Evolutionary conservation across 1,140 invertebrate genomes (phyloP).

Genomic region (Parapsyche elsis): DNA sequence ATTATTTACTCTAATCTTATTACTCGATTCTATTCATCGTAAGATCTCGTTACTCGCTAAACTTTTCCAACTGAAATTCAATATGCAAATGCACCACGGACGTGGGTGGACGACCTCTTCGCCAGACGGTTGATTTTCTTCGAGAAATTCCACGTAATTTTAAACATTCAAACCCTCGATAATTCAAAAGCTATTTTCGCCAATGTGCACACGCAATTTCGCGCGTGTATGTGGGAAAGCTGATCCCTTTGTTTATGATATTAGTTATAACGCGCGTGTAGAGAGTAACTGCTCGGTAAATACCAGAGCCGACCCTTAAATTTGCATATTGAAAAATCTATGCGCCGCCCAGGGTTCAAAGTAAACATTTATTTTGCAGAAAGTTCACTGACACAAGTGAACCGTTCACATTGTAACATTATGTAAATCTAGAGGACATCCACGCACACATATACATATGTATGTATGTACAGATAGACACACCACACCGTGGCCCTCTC

Average conservation of each 20-base stretch:
- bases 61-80: too few relatives aligned
- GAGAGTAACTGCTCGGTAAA: slow-evolving; percentile 1
- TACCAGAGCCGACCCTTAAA: not conserved
- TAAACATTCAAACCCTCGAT: not conserved
- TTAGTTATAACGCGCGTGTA: not conserved
- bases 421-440: slow-evolving; percentile 1
- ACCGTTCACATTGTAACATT: not conserved
- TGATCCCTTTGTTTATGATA: slow-evolving; percentile 8
- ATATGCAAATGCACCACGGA: too few relatives aligned
- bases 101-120: too few relatives aligned
- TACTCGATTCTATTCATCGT: too few relatives aligned
- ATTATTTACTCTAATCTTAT: too few relatives aligned
- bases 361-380: slow-evolving; percentile 17
- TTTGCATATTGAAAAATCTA: slow-evolving; percentile 27
- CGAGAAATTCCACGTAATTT: too few relatives aligned
- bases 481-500: too few relatives aligned
- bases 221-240: not conserved
- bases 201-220: not conserved
- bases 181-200: too few relatives aligned
- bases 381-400: slow-evolving; percentile 22
- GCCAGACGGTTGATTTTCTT: too few relatives aligned
- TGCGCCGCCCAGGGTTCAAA: slow-evolving; percentile 25
- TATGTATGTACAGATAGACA: too few relatives aligned
- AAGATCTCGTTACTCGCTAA: too few relatives aligned
- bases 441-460: too few relatives aligned